Conservation (phyloP, 2,113 vertebrate genomes). For the Chaetodon auriga region DNA sequence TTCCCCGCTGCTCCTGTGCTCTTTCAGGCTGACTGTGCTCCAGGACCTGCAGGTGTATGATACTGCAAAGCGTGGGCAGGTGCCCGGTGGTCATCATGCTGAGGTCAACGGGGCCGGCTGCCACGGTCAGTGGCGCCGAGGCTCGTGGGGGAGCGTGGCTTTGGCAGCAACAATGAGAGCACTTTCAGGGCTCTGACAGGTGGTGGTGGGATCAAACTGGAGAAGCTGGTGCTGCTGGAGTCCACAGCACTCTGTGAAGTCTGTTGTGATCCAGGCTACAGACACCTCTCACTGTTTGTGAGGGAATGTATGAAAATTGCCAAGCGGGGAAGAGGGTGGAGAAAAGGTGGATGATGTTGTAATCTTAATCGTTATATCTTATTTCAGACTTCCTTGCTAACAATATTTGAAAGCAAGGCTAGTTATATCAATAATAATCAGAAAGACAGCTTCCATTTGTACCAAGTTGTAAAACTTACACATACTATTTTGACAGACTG, state of each 20-base stretch:
- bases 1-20: constrained; percentile 19
- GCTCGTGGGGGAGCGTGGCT: background rate
- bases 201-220: constrained; percentile 34
- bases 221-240: constrained; percentile 15
- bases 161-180: constrained; percentile 25
- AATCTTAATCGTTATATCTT: background rate
- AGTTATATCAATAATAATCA: background rate
- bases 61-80: constrained; percentile 1
- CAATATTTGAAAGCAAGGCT: background rate
- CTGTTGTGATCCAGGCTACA: background rate
- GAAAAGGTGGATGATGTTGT: background rate
- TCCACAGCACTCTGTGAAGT: constrained; percentile 6
- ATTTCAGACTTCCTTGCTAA: background rate
- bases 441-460: background rate
- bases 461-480: background rate
- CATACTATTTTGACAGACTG: too few relatives aligned
- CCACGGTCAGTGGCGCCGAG: background rate
- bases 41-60: constrained; percentile 14
- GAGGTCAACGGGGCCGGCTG: background rate
- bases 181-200: constrained; percentile 29
- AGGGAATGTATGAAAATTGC: background rate
- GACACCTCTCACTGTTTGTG: background rate
- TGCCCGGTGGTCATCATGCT: constrained; percentile 4
- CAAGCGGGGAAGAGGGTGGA: background rate
- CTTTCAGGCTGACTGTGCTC: background rate